A percentile compares a stretch with the other conserved stretches of the same genome.
phyloP scores from a whole-genome alignment of 2,113 vertebrate species.

The Lutjanus erythropterus region DNA sequence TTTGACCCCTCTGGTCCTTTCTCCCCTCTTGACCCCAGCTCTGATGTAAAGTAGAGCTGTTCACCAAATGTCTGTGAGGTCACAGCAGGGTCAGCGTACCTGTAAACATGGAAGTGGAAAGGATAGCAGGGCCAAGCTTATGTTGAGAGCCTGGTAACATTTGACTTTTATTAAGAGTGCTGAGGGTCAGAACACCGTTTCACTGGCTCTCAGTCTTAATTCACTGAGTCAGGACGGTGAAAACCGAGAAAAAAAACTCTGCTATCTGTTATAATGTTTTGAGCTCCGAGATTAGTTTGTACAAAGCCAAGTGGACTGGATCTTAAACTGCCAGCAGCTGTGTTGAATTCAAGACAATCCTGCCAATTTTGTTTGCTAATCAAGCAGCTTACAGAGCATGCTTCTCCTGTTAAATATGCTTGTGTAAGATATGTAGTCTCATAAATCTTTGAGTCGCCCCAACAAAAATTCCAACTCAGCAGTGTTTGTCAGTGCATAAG shows the following conservation, averaged over 20 bases:
- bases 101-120: conserved; percentile 68
- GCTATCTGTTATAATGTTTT: conserved; percentile 40
- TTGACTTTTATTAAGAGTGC: conserved; percentile 64
- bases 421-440: conserved; percentile 34
- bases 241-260: neutral
- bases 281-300: conserved; percentile 13
- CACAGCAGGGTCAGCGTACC: conserved; percentile 66
- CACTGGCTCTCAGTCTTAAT: conserved; percentile 36
- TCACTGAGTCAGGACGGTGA: conserved; percentile 27
- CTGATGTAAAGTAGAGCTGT: conserved; percentile 55
- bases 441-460: conserved; percentile 47
- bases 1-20: conserved; percentile 55
- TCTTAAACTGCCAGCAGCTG: conserved; percentile 60
- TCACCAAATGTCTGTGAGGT: conserved; percentile 55
- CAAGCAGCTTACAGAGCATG: conserved; percentile 32
- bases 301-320: conserved; percentile 26
- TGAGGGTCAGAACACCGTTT: conserved; percentile 67
- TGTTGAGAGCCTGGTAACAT: conserved; percentile 64
- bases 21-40: conserved; percentile 47
- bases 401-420: conserved; percentile 48
- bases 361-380: conserved; percentile 47
- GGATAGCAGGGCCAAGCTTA: conserved; percentile 45
- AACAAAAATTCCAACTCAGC: conserved; percentile 58
- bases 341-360: conserved; percentile 31
- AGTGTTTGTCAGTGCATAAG: conserved; percentile 55